Base-by-base conservation (phyloP, 35 echinoderm and acorn worm genomes). In the Eucidaris tribuloides region DNA sequence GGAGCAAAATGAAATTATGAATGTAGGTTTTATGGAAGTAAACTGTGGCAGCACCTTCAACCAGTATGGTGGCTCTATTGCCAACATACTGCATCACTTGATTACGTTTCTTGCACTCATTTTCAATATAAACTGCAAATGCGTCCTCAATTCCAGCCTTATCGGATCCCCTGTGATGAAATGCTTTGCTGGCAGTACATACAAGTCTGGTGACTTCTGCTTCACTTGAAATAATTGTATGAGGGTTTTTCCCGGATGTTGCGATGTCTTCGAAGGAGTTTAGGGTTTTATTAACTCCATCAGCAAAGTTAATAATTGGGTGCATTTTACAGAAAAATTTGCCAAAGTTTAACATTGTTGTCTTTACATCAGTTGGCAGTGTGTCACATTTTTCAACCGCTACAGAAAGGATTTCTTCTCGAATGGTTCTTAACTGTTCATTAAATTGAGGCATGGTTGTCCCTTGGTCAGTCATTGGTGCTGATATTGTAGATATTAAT, bases 391-490 rank as follows among this genome's bases (percentile, higher is more conserved):
- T 84, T 7, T 84, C 33, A 0, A 55, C 25, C 30, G 78, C 82
- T 17, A 19, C 32, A 19, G 59, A 43, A 4, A 91, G 58, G 9
- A 62, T 32, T 45, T 78, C 22, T 45, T 34, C 71, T 31, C 82
- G 31, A 42, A 91, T 2, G 38, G 11, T 24, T 24, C 80, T 24
- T 17, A 85, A 4, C 45, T 84, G 39, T 19, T 52, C 39, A 45
- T 46, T 77, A 76, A 91, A 90, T 17, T 85, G n/a, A 29, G 81
- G 89, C 71, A 86, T 91, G 6, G 52, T 85, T 7, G 89, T 52
- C 2, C 89, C 89, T 45, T 85, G 89, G 31, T 91, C 89, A 5
- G 81, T 86, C 89, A 91, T 91, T 2, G 89, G 84, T n/a, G 52
- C 13, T 38, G 77, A 79, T 3, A 82, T 24, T 3, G 56, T 32